A percentile compares a stretch with the other conserved stretches of the same genome.
Evolutionary conservation across 2,888 invertebrate genomes (phyloP).

Genomic region (Parnassius apollo): DNA sequence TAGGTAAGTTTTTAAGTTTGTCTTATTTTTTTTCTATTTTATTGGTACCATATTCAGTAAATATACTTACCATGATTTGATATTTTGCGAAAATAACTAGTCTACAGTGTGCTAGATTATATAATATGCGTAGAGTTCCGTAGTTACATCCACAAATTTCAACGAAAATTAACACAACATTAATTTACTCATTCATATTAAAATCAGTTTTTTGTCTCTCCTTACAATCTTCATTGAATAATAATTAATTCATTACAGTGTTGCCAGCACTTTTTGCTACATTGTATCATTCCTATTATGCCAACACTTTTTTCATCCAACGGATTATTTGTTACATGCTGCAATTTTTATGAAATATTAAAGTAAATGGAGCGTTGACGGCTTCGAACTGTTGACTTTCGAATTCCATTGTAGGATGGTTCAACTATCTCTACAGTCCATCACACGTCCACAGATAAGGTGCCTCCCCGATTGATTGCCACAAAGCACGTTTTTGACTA

Average conservation of each 20-base stretch:
- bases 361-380: slow-evolving; percentile 3
- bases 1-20: too few species aligned
- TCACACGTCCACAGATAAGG: too few species aligned
- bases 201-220: not conserved
- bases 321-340: slow-evolving; percentile 11
- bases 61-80: too few species aligned
- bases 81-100: too few species aligned
- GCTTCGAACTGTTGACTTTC: not conserved
- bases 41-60: too few species aligned
- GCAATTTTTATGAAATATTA: slow-evolving; percentile 9
- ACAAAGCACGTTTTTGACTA: too few species aligned
- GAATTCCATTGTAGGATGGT: not conserved
- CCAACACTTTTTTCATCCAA: slow-evolving; percentile 12
- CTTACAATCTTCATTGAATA: not conserved
- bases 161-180: too few species aligned
- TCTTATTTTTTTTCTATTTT: too few species aligned
- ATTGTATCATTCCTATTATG: slow-evolving; percentile 3
- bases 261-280: slow-evolving; percentile 5
- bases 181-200: not conserved
- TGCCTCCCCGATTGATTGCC: too few species aligned
- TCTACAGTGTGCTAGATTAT: too few species aligned
- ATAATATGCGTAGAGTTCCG: too few species aligned
- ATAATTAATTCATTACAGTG: slow-evolving; percentile 1
- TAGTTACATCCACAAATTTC: too few species aligned
- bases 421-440: not conserved